Conservation (phyloP, 2,113 vertebrate species). For the Melanocharis versteri region DNA sequence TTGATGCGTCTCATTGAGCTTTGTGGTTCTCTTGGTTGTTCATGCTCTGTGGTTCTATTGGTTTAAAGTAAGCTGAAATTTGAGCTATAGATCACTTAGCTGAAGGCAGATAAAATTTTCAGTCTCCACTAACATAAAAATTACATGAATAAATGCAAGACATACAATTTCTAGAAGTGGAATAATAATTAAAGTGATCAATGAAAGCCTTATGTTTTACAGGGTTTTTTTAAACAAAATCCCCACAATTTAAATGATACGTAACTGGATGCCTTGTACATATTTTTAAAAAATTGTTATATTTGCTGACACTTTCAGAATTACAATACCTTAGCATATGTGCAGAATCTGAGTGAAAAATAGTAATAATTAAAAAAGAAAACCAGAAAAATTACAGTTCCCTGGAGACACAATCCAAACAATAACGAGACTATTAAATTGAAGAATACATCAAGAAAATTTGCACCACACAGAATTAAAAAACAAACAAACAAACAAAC, state of each 20-base stretch:
- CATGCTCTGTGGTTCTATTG: not conserved
- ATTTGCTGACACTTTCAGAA: not conserved
- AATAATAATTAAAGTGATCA: slow-evolving; percentile 17
- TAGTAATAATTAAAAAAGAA: not conserved
- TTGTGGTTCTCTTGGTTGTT: not conserved
- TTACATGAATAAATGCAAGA: not conserved
- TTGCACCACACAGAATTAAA: not conserved
- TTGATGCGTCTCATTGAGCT: not conserved
- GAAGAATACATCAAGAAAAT: not conserved
- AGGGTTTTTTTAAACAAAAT: not conserved
- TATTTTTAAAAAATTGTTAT: not conserved
- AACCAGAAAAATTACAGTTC: not conserved
- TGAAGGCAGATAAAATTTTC: not conserved
- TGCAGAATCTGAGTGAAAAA: not conserved
- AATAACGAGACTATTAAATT: not conserved
- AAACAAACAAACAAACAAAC: too few species aligned
- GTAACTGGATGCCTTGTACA: not conserved
- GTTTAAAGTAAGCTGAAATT: not conserved
- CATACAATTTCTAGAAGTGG: not conserved
- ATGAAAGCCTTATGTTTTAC: not conserved
- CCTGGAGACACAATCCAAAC: not conserved
- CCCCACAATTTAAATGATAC: not conserved
- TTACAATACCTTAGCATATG: not conserved
- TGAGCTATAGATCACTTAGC: not conserved
- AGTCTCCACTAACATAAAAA: not conserved